Evolutionary conservation across 2,797 vertebrate genomes (phyloP), one percentile per base, ranked within the genome.

Genomic region (Bufotes viridis): DNA sequence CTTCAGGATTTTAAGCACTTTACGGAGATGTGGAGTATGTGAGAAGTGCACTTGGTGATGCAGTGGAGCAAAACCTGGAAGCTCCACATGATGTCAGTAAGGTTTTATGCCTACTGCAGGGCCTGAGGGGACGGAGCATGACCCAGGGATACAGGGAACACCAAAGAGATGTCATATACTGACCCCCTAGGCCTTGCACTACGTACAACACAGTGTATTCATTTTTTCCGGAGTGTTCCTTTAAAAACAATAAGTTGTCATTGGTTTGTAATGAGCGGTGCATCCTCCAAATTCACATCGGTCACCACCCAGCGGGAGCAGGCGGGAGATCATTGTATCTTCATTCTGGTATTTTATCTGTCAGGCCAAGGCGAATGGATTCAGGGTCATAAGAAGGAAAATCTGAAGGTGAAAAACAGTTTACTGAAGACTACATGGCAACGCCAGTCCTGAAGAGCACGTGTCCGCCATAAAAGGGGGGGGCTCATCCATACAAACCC

Each of bases 281-380:
- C n/a, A 14, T 11, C 55, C 55, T 14, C 22, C 61, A 65, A 9
- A n/a, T n/a, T 65, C 26, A 14, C 15, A 78, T 57, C 18, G 51
- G 49, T 82, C 42, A 13, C 53, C 26, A 3, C 11, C 57, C 17
- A 11, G 70, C 15, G 26, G 12, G 49, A 57, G 61, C 70, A 72
- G 18, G 13, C 20, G 4, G 17, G n/a, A 58, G 49, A 60, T 49
- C 82, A 22, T 58, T 75, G 55, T 74, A 49, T 63, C 17, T 14
- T 51, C 13, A 51, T 58, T 22, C 17, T 75, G 72, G 20, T 84
- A 76, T 84, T 84, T 84, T 76, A 70, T 84, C 83, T 75, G 26
- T 74, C 63, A 84, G 34, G 72, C 55, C 69, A 75, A 84, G 82
- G 69, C 55, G n/a, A 61, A 61, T 9, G 6, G 13, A 51, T 24